Conservation (phyloP, 2,888 invertebrate species). For the Macrophya annulata region DNA sequence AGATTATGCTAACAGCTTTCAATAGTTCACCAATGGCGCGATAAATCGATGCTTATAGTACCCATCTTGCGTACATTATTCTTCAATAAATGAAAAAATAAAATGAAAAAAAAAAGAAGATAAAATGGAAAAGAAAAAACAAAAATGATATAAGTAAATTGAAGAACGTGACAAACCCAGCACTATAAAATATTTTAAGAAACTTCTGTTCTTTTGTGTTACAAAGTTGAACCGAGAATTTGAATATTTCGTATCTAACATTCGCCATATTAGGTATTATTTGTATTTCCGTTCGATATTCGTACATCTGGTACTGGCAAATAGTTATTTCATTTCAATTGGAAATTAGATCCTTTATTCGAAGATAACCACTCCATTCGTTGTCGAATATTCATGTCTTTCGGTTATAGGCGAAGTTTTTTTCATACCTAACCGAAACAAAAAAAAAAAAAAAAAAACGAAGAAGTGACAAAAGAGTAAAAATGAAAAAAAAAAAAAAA, state of each 20-base stretch:
- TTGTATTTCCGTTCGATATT: background rate
- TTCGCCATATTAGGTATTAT: background rate
- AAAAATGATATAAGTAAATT: background rate
- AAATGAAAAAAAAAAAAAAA: background rate
- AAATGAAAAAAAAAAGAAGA: background rate
- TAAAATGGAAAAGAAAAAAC: background rate
- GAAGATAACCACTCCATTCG: background rate
- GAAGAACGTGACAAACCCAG: background rate
- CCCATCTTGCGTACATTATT: background rate
- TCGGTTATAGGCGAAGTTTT: background rate
- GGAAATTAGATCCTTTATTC: background rate
- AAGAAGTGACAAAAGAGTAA: background rate
- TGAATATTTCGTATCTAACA: background rate
- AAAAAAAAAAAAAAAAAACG: background rate
- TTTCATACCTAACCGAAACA: too few relatives aligned
- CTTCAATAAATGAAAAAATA: background rate
- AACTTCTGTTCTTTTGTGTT: background rate
- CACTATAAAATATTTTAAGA: background rate
- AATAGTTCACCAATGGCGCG: conserved; percentile 3
- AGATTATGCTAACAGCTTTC: conserved; percentile 31
- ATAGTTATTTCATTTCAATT: conserved; percentile 24
- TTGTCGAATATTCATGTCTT: background rate
- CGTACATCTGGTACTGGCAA: background rate
- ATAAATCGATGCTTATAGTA: background rate
- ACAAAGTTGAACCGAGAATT: background rate